A percentile compares a stretch with the other conserved stretches of the same genome.
Conservation (phyloP, 2,797 vertebrate genomes). For the Hoplostethus atlanticus region DNA sequence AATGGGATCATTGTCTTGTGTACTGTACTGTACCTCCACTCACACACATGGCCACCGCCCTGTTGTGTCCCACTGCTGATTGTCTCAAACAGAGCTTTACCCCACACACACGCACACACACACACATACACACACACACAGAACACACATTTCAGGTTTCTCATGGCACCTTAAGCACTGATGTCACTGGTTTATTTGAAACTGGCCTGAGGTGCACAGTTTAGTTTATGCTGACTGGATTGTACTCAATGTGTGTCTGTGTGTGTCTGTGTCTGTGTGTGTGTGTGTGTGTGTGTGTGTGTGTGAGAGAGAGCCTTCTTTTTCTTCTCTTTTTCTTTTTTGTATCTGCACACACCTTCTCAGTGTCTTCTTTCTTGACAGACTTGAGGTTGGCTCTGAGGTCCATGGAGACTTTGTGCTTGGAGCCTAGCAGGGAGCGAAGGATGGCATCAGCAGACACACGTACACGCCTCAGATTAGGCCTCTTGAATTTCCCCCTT, state of each 20-base stretch:
- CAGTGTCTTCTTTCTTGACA: conserved; percentile 96
- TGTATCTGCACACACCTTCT: conserved; percentile 86
- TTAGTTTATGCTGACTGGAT: neutral
- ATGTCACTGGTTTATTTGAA: conserved; percentile 36
- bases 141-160: conserved; percentile 36
- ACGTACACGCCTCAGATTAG: conserved; percentile 88
- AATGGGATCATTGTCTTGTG: conserved; percentile 72
- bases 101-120: conserved; percentile 25
- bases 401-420: conserved; percentile 97
- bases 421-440: conserved; percentile 93
- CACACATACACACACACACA: neutral
- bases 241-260: conserved; percentile 12
- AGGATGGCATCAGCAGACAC: conserved; percentile 96
- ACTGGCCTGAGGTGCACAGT: neutral
- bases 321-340: neutral
- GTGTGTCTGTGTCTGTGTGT: neutral
- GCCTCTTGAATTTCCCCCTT: conserved; percentile 94
- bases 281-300: neutral
- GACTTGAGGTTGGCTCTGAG: conserved; percentile 95
- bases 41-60: conserved; percentile 29
- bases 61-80: conserved; percentile 19
- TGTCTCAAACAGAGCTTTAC: conserved; percentile 59
- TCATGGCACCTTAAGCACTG: neutral
- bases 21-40: conserved; percentile 18
- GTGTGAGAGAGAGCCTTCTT: neutral